Percentiles rank a stretch among this genome's conserved stretches.
Evolutionary conservation across 2,797 vertebrate species (phyloP).

Genomic region (Meda fulgida): DNA sequence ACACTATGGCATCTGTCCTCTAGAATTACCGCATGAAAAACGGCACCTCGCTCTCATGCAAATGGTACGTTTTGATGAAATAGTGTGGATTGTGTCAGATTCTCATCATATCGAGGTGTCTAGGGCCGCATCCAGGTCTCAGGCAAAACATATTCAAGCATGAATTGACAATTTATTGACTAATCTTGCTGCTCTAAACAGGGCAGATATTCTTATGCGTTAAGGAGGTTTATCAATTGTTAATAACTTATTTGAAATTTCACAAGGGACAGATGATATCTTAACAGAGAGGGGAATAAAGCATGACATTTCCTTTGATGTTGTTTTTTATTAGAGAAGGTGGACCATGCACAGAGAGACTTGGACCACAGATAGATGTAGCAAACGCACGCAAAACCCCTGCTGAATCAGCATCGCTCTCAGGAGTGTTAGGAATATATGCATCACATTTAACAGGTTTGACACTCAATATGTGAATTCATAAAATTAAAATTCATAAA

Average conservation of each 20-base stretch:
- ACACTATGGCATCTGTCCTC: slow-evolving; percentile 92
- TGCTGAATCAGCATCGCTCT: slow-evolving; percentile 22
- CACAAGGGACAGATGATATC: slow-evolving; percentile 25
- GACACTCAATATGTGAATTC: slow-evolving; percentile 3
- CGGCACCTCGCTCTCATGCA: slow-evolving; percentile 26
- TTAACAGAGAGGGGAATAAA: slow-evolving; percentile 16
- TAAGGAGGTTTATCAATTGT: slow-evolving; percentile 32
- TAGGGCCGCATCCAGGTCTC: neutral
- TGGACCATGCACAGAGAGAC: slow-evolving; percentile 10
- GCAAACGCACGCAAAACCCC: slow-evolving; percentile 6
- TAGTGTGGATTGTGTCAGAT: slow-evolving; percentile 27
- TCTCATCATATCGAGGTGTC: slow-evolving; percentile 8
- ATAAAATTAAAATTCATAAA: neutral
- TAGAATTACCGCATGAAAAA: slow-evolving; percentile 77
- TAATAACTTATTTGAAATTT: slow-evolving; percentile 38
- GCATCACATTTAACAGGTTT: neutral
- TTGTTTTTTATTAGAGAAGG: slow-evolving; percentile 31
- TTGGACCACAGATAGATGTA: slow-evolving; percentile 11
- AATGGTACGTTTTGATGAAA: slow-evolving; percentile 32
- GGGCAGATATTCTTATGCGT: neutral
- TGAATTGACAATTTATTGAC: neutral
- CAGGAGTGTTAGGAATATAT: slow-evolving; percentile 23
- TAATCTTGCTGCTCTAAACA: slow-evolving; percentile 6
- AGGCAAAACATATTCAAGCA: neutral
- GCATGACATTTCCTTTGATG: slow-evolving; percentile 17